phyloP scores from a whole-genome alignment of 2,888 invertebrate genomes.

The Drosophila infuscata region DNA sequence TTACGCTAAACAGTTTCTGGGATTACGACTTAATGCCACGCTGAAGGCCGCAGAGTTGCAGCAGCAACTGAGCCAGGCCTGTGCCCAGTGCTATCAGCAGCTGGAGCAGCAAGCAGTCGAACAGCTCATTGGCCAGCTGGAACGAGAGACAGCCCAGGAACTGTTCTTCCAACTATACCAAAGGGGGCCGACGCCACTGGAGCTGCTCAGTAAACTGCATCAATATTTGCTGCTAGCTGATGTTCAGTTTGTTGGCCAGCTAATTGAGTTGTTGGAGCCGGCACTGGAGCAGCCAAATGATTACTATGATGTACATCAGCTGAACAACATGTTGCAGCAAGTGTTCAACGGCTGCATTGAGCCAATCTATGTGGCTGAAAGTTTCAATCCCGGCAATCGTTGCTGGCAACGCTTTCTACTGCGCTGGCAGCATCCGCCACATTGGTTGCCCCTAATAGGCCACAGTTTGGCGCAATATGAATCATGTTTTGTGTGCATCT shows the following conservation, averaged over 20 bases:
- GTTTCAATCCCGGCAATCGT: neutral
- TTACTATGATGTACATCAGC: conserved; percentile 10
- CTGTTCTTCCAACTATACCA: conserved; percentile 19
- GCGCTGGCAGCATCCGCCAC: conserved; percentile 22
- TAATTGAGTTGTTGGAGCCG: conserved; percentile 44
- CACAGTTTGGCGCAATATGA: conserved; percentile 33
- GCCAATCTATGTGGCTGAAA: conserved; percentile 29
- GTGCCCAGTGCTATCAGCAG: conserved; percentile 7
- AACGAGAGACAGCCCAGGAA: conserved; percentile 24
- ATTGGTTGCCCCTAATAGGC: conserved; percentile 44
- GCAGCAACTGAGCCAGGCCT: conserved; percentile 8
- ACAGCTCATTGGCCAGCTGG: conserved; percentile 6
- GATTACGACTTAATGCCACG: neutral
- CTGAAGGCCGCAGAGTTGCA: neutral
- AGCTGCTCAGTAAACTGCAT: conserved; percentile 37
- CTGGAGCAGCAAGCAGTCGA: conserved; percentile 23
- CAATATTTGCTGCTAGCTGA: conserved; percentile 50
- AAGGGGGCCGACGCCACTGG: neutral
- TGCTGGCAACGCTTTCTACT: conserved; percentile 57
- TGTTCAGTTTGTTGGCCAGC: conserved; percentile 27
- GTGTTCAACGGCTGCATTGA: conserved; percentile 4
- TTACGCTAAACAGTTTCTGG: conserved; percentile 30
- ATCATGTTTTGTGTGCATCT: conserved; percentile 35
- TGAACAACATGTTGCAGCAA: conserved; percentile 31
- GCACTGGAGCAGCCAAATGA: conserved; percentile 33